A percentile compares a stretch with the other conserved stretches of the same genome.
Evolutionary conservation across 1,140 invertebrate species (phyloP).

Genomic region (Drosophila ohnishii): DNA sequence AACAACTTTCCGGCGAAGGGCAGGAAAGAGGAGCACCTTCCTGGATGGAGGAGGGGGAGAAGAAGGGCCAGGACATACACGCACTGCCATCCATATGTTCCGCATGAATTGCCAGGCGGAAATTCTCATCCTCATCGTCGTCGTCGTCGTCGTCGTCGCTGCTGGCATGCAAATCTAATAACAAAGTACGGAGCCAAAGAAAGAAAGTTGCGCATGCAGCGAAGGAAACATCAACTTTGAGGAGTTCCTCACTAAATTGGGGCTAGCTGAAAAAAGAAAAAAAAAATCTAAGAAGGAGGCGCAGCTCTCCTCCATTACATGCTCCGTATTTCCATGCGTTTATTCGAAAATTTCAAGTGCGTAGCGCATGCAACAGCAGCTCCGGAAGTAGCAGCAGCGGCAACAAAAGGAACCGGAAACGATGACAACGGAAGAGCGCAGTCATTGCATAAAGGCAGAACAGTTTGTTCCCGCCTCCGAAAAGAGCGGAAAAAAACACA

Average conservation of each 20-base stretch:
- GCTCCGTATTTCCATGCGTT: slow-evolving; percentile 36
- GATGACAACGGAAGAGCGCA: slow-evolving; percentile 56
- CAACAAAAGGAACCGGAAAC: slow-evolving; percentile 29
- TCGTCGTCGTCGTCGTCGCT: slow-evolving; percentile 16
- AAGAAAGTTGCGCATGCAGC: slow-evolving; percentile 57
- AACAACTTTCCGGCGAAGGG: slow-evolving; percentile 39
- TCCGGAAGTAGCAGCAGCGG: slow-evolving; percentile 24
- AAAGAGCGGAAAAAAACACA: neutral
- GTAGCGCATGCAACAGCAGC: slow-evolving; percentile 21
- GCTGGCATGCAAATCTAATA: slow-evolving; percentile 70
- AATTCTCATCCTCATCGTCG: slow-evolving; percentile 30
- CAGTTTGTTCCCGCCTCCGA: slow-evolving; percentile 37
- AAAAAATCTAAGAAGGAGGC: neutral
- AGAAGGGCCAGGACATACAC: slow-evolving; percentile 11
- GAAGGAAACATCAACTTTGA: slow-evolving; percentile 49
- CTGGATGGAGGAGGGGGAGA: neutral
- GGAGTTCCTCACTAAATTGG: slow-evolving; percentile 46
- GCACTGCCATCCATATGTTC: slow-evolving; percentile 36
- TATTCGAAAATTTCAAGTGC: slow-evolving; percentile 58
- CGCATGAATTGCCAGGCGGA: slow-evolving; percentile 46
- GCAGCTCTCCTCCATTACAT: slow-evolving; percentile 15
- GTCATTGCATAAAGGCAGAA: slow-evolving; percentile 54
- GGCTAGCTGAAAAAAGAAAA: slow-evolving; percentile 17
- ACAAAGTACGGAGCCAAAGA: slow-evolving; percentile 41
- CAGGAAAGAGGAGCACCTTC: slow-evolving; percentile 1